These are phyloP conservation scores for Moxostoma hubbsi DNA, from an alignment of 2,797 vertebrate genomes.

Conservation along the genomic window DNA sequence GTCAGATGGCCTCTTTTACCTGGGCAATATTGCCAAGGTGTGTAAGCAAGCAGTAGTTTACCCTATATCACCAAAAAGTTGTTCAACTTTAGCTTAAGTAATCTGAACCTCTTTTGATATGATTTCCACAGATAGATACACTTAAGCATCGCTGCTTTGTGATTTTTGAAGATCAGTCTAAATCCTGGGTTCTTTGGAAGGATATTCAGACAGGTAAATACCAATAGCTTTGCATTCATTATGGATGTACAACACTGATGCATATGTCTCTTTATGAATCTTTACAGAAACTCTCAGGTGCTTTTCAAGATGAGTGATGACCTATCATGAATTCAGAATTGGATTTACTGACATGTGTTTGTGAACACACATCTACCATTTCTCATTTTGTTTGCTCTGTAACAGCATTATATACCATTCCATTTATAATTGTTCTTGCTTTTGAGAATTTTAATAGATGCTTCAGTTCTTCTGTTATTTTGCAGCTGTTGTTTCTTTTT, in stretches of 20 bases:
- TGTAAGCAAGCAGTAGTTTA: constrained; percentile 64
- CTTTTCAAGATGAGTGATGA: not conserved
- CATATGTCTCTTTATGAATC: not conserved
- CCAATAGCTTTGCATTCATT: not conserved
- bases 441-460: constrained; percentile 42
- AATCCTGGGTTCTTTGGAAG: constrained; percentile 99
- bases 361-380: not conserved
- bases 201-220: constrained; percentile 96
- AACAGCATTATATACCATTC: not conserved
- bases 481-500: constrained; percentile 23
- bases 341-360: not conserved
- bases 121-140: constrained; percentile 88
- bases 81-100: not conserved
- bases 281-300: not conserved
- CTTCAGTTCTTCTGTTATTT: constrained; percentile 18
- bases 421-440: constrained; percentile 36
- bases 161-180: constrained; percentile 97
- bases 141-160: constrained; percentile 96
- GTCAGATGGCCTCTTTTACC: constrained; percentile 99
- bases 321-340: not conserved
- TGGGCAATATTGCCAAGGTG: constrained; percentile 98
- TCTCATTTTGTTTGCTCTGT: not conserved
- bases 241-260: constrained; percentile 2
- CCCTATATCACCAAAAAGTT: not conserved
- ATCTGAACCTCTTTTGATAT: constrained; percentile 1